Percentiles rank a stretch among this genome's conserved stretches.
Evolutionary conservation across 2,888 invertebrate genomes (phyloP).

Genomic region (Catonia carolina): DNA sequence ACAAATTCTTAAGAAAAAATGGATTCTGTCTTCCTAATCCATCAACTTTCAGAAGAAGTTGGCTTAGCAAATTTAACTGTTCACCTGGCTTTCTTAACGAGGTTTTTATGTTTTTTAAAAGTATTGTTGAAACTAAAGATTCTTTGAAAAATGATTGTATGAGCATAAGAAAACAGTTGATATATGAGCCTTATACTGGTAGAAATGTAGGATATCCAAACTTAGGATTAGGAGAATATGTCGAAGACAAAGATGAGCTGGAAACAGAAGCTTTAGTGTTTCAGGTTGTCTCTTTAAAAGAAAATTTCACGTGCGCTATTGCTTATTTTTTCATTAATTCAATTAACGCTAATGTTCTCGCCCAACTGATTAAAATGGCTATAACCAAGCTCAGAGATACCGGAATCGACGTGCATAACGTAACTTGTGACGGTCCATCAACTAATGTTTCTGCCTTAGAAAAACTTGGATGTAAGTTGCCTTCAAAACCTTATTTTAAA

Average conservation of each 20-base stretch:
- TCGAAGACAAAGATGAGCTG: background rate
- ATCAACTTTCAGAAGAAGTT: background rate
- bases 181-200: constrained; percentile 10
- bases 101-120: constrained; percentile 8
- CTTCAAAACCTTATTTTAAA: constrained; percentile 12
- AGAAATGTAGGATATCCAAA: constrained; percentile 10
- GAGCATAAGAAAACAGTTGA: constrained; percentile 16
- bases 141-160: constrained; percentile 10
- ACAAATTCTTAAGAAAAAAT: background rate
- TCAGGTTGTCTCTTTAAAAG: constrained; percentile 15
- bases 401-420: too few relatives aligned
- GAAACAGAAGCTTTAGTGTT: constrained; percentile 7
- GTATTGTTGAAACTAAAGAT: background rate
- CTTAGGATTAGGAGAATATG: background rate
- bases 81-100: background rate
- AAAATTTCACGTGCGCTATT: constrained; percentile 7
- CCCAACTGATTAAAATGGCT: constrained; percentile 6
- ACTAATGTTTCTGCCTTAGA: constrained; percentile 14
- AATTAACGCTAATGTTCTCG: constrained; percentile 15
- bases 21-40: background rate
- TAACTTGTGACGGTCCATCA: constrained; percentile 6
- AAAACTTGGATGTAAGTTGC: constrained; percentile 14
- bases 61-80: constrained; percentile 9
- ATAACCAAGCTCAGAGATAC: constrained; percentile 9
- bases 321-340: constrained; percentile 16